phyloP scores from a whole-genome alignment of 2,797 vertebrate species.

The Lophius americanus region DNA sequence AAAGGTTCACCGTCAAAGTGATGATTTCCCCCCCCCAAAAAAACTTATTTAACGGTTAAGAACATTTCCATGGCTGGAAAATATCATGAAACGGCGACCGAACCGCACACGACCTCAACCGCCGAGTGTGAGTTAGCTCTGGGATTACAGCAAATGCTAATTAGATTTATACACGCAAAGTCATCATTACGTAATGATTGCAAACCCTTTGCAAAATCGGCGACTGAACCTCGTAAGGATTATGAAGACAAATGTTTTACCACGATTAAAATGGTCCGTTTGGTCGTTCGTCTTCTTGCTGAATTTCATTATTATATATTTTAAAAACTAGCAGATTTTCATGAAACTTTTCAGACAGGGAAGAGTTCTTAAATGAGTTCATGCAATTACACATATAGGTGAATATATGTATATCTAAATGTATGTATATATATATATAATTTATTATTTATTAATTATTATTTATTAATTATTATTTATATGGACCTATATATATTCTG shows the following conservation, averaged over 20 bases:
- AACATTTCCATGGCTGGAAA: constrained; percentile 30
- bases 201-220: constrained; percentile 1
- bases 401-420: no score
- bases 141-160: constrained; percentile 45
- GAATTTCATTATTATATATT: no score
- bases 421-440: no score
- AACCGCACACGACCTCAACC: constrained; percentile 20
- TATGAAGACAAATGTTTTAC: neutral
- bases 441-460: no score
- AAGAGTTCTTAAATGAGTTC: no score
- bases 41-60: constrained; percentile 55
- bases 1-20: constrained; percentile 69
- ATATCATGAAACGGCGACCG: constrained; percentile 28
- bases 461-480: no score
- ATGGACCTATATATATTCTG: no score
- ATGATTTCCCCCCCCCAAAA: constrained; percentile 44
- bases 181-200: constrained; percentile 35
- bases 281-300: no score
- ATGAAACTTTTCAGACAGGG: no score
- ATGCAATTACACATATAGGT: no score
- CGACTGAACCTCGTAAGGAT: neutral
- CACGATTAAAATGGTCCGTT: no score
- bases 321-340: no score
- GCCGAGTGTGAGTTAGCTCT: constrained; percentile 35
- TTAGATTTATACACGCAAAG: constrained; percentile 46